Evolutionary conservation across 2,797 vertebrate genomes (phyloP), one percentile per base, ranked within the genome.

Genomic region (Myotis myotis): DNA sequence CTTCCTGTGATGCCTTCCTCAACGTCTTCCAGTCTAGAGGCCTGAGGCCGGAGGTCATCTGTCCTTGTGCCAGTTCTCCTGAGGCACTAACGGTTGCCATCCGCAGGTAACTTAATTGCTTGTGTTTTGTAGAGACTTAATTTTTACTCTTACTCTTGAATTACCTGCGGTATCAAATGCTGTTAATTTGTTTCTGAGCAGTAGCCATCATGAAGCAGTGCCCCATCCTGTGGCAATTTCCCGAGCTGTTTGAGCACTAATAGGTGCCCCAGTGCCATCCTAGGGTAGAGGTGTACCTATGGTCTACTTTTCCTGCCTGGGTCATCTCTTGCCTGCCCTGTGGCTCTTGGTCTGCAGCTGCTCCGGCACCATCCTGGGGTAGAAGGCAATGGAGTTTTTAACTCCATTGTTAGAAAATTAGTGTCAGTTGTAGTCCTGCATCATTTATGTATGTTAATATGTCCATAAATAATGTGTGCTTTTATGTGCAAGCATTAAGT

Each of bases 1-100:
- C 99, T 49, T 99, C 99, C 96, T 99, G 99, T 93, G 99, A 99
- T 10, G 99, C 99, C 8, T 99, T 99, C 98, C 98, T 99, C 96
- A 99, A 99, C 94, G 99, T 99, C 95, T 99, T 99, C 98, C 99
- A 99, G 25, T 98, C 99, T 96, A 98, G 99, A 96, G 99, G 99
- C 66, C 98, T 99, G 95, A 98, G 99, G 96, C 99, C 99, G 20
- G 99, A 99, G 98, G 99, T 99, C 92, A 99, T 99, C 98, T 99
- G 99, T 96, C 99, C 99, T 12, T 99, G 99, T 97, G 99, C 99
- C 90, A 99, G 99, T 89, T 99, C 99, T 51, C 98, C 99, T 22
- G 99, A 99, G 97, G 99, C 99, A 0, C 98, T 99, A 88, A 99
- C 99, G 1, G 99, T 99, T 82, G 99, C 99, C 98, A 99, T 99